phyloP scores from a whole-genome alignment of 2,797 vertebrate genomes.

The Hephaestus fuliginosus region DNA sequence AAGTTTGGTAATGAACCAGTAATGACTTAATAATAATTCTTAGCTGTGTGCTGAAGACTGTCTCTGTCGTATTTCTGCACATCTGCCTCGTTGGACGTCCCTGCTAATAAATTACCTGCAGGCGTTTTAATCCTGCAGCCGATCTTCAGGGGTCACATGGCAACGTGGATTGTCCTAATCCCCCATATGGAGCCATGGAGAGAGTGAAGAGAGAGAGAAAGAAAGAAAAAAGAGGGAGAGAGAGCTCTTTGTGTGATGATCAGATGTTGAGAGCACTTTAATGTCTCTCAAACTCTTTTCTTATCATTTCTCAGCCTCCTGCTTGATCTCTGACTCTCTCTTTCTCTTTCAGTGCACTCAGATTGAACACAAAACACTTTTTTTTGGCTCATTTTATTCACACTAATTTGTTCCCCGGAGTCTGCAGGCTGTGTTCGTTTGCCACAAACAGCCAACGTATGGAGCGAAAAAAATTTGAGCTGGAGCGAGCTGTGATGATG shows the following conservation, averaged over 20 bases:
- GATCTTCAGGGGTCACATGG: slow-evolving; percentile 49
- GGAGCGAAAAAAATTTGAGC: too few species aligned
- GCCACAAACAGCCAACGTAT: neutral
- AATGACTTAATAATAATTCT: neutral
- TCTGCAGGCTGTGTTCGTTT: neutral
- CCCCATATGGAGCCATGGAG: slow-evolving; percentile 25
- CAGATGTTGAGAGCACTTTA: slow-evolving; percentile 16
- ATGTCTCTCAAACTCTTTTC: neutral
- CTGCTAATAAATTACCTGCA: slow-evolving; percentile 51
- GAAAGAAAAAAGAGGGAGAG: slow-evolving; percentile 27
- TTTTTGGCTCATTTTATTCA: neutral
- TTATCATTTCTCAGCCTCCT: neutral
- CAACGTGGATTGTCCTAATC: slow-evolving; percentile 50
- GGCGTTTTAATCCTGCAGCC: slow-evolving; percentile 41
- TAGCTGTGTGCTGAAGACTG: neutral
- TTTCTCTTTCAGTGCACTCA: neutral
- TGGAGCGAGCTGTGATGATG: too few species aligned
- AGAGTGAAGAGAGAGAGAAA: slow-evolving; percentile 11
- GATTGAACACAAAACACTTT: neutral
- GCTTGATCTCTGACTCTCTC: neutral
- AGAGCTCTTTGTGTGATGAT: slow-evolving; percentile 4
- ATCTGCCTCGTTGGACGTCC: slow-evolving; percentile 29
- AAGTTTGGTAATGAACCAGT: neutral
- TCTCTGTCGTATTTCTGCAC: neutral
- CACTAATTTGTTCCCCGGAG: too few species aligned